Base-by-base conservation (phyloP, 2,888 invertebrate genomes). In the Protodeltote pygarga region DNA sequence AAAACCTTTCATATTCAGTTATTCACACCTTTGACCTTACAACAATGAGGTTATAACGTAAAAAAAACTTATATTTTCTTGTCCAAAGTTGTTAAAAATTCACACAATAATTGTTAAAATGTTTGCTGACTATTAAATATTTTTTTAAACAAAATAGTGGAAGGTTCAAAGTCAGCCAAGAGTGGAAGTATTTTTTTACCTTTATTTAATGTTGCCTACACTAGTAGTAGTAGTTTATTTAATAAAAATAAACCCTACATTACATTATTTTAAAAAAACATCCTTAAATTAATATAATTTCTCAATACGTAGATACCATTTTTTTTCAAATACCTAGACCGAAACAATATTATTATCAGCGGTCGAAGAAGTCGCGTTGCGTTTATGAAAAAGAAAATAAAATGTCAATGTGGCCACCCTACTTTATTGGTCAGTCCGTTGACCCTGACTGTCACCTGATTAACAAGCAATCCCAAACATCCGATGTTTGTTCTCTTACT, bases 401-500 rank as follows among this genome's bases (percentile, higher is more conserved):
- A 13, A 5, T 8, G 8, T 3, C n/a, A 11, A 5, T 27, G 19
- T 73, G 64, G 75, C 41, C 59, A 73, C 67, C 59, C 50, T 52
- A 62, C 3, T n/a, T 61, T 54, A 62, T 57, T 45, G 52, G 28
- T 28, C 41, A 23, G 34, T 32, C 17, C 17, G 24, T 5, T 51
- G 48, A 60, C 70, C 73, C 57, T 60, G 55, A 27, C 39, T 38
- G 10, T 44, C 53, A 57, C 65, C 41, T 69, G 58, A 72, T 68
- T 60, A 63, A 69, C 65, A 53, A 23, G 37, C 41, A 46, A 53
- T 61, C 61, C 62, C 20, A 62, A 49, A 64, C 71, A 77, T 79
- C 75, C 77, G 66, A 74, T 70, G 62, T 71, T 74, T 75, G 73
- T 76, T 76, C 45, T 38, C 27, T 21, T 17, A 37, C 48, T 54